A percentile compares a stretch with the other conserved stretches of the same genome.
phyloP scores from a whole-genome alignment of 2,113 vertebrate genomes.

The Theropithecus gelada region DNA sequence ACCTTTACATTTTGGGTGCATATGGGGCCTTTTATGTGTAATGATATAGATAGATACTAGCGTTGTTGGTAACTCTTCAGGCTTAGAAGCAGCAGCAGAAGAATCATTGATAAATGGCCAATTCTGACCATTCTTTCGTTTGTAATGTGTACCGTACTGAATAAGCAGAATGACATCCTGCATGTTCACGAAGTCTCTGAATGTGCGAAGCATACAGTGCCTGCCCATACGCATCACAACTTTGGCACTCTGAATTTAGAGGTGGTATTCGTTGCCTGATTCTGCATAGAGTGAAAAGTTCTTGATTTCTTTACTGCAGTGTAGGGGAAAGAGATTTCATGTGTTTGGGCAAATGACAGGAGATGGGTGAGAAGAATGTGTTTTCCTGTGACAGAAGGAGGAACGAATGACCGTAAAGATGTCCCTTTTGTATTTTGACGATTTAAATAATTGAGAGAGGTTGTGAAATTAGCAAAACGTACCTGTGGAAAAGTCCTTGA shows the following conservation, averaged over 20 bases:
- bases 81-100: not conserved
- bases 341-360: slow-evolving; percentile 29
- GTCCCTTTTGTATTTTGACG: not conserved
- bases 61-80: not conserved
- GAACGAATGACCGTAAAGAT: not conserved
- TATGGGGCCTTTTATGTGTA: not conserved
- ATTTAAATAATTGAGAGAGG: not conserved
- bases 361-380: slow-evolving; percentile 11
- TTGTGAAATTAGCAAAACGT: not conserved
- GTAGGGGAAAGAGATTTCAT: not conserved
- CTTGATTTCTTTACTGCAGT: not conserved
- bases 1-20: not conserved
- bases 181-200: not conserved
- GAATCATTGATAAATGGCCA: slow-evolving; percentile 12
- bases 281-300: not conserved
- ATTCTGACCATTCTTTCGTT: not conserved
- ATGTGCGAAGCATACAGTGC: not conserved
- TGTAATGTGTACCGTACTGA: slow-evolving; percentile 43
- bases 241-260: not conserved
- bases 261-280: not conserved
- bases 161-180: slow-evolving; percentile 51
- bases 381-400: slow-evolving; percentile 31
- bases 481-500: slow-evolving; percentile 33
- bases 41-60: too few relatives aligned
- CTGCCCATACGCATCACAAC: not conserved